phyloP scores from a whole-genome alignment of 2,888 invertebrate species.

The Ctena decussata region DNA sequence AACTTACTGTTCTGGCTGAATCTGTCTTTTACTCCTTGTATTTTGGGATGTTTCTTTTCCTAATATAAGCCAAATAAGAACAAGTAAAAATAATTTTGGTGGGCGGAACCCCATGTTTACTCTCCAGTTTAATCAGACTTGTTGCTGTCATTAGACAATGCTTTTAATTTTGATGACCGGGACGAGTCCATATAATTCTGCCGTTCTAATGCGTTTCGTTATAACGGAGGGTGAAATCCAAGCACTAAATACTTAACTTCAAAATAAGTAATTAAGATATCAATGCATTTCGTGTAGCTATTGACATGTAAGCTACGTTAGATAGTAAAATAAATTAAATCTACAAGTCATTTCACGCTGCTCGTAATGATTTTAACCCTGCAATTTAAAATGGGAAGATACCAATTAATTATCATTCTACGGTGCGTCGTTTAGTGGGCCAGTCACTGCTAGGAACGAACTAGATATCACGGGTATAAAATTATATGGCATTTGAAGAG shows the following conservation, averaged over 20 bases:
- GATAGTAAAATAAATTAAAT: no score
- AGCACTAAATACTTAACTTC: no score
- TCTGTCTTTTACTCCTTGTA: constrained; percentile 74
- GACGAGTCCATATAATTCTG: constrained; percentile 7
- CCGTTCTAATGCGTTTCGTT: no score
- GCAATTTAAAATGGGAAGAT: no score
- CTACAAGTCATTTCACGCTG: no score
- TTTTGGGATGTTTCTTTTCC: constrained; percentile 62
- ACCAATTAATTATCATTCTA: not conserved
- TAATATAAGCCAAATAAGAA: constrained; percentile 32
- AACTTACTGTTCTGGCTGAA: constrained; percentile 77
- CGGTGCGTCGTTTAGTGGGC: not conserved
- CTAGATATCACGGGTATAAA: not conserved
- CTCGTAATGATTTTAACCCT: no score
- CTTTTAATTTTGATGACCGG: not conserved
- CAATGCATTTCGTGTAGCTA: no score
- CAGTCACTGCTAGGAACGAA: constrained; percentile 49
- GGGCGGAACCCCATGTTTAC: constrained; percentile 25
- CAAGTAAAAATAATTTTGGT: not conserved
- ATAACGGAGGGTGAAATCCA: no score
- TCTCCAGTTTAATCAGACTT: not conserved
- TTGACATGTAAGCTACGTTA: no score
- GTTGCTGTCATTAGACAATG: not conserved
- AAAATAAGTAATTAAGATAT: no score
- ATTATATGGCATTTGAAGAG: not conserved